Percentiles rank a stretch among this genome's conserved stretches.
phyloP scores from a whole-genome alignment of 1,140 invertebrate species.

The Bursaphelenchus mucronatus region DNA sequence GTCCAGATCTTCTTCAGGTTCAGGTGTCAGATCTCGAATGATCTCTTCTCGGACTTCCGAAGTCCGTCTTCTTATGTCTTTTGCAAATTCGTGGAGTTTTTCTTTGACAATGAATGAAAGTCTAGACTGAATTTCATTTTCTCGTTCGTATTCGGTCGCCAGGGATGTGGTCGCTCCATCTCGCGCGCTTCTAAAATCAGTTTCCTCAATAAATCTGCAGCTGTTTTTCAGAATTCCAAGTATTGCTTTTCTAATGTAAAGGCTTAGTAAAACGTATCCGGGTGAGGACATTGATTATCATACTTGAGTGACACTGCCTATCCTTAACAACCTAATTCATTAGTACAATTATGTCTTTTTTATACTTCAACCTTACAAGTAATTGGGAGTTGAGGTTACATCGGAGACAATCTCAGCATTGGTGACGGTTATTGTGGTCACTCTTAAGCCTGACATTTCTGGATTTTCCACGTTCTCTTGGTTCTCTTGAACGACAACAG shows the following conservation, averaged over 20 bases:
- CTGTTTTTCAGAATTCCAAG: background rate
- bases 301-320: background rate
- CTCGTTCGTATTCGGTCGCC: background rate
- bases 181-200: background rate
- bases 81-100: constrained; percentile 48
- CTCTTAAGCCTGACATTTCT: background rate
- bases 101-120: constrained; percentile 49
- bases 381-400: no score
- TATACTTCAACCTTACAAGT: background rate
- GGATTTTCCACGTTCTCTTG: background rate
- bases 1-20: constrained; percentile 38
- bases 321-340: background rate
- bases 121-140: constrained; percentile 25
- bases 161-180: background rate
- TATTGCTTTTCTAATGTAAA: background rate
- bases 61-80: constrained; percentile 44
- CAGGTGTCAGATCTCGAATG: constrained; percentile 33
- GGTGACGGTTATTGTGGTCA: no score
- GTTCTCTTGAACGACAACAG: background rate
- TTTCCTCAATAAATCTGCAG: background rate
- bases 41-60: constrained; percentile 49
- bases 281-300: background rate
- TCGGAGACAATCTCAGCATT: no score
- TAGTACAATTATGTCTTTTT: background rate
- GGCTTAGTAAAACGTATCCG: constrained; percentile 1